Conservation (phyloP, 1,140 invertebrate species). For the Bilobella aurantiaca region DNA sequence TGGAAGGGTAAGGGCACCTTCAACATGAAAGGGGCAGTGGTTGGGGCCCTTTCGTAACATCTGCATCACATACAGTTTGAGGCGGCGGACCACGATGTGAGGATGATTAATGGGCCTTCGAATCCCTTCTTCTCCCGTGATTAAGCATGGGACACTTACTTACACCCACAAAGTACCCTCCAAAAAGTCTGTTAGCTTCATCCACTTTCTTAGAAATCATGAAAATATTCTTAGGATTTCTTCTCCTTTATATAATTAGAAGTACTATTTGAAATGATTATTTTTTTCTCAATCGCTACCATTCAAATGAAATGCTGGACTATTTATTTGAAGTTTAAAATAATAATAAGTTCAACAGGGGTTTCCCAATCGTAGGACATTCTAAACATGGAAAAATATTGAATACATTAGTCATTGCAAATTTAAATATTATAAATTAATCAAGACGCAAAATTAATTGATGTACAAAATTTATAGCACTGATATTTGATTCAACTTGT, state of each 20-base stretch:
- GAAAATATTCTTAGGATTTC: background rate
- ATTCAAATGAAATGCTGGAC: no score
- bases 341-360: no score
- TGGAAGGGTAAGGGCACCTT: background rate
- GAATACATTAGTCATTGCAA: no score
- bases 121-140: slow-evolving; percentile 18
- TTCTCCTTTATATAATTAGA: background rate
- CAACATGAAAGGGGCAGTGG: background rate
- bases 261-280: background rate
- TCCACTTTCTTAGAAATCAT: background rate
- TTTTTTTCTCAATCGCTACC: no score
- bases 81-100: slow-evolving; percentile 19
- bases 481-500: no score
- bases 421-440: no score
- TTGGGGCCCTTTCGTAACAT: slow-evolving; percentile 8
- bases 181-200: background rate
- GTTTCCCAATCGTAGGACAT: no score
- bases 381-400: no score
- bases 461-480: no score
- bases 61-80: slow-evolving; percentile 23
- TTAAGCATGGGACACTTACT: slow-evolving; percentile 16
- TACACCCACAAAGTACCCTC: background rate
- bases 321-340: no score
- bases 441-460: no score
- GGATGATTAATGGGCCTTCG: slow-evolving; percentile 29